Evolutionary conservation across 1,140 invertebrate genomes (phyloP), one percentile per base, ranked within the genome.

Genomic region (Bombyx mori): DNA sequence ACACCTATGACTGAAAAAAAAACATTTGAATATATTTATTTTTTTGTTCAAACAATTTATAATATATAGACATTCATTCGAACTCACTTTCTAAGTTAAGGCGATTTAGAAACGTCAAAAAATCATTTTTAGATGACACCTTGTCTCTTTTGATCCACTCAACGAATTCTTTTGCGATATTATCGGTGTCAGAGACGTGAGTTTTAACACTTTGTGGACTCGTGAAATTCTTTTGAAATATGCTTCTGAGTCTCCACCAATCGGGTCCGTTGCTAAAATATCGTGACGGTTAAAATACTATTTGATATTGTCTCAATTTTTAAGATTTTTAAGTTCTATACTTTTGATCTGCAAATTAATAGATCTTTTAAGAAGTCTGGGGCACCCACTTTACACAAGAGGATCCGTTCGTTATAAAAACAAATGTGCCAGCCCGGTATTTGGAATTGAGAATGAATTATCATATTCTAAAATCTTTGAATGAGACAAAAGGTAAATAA

Each of bases 211-310:
- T 92, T 56, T 90, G 89, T 0, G 93, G 91, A 58, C 92, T 91
- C 63, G 94, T 93, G 43, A 98, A 81, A 42, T 91, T 91, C 74
- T 93, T 94, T 86, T 97, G 95, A 71, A 97, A 93, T 46, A 91
- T 89, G 60, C 91, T 93, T 26, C 96, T 88, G 1, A 97, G 72
- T 57, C 91, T 88, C 89, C 91, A 93, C 97, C 96, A 98, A 58
- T 95, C 92, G 8, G 87, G 76, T 2, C 96, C 96, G 88, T 98
- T 97, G 53, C 95, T 97, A 63, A 73, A 90, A 73, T 45, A 59
- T 60, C 22, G 26, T 18, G 1, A 18, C 12, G 12, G 12, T 18
- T 18, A 18, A 18, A 18, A 18, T 18, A 18, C 12, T 18, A 18
- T 18, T 18, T 18, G 12, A 18, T 0, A 18, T 18, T 18, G 12